These are phyloP conservation scores for Camponotus vicinus DNA, from an alignment of 1,140 invertebrate species.

Conservation along the genomic window DNA sequence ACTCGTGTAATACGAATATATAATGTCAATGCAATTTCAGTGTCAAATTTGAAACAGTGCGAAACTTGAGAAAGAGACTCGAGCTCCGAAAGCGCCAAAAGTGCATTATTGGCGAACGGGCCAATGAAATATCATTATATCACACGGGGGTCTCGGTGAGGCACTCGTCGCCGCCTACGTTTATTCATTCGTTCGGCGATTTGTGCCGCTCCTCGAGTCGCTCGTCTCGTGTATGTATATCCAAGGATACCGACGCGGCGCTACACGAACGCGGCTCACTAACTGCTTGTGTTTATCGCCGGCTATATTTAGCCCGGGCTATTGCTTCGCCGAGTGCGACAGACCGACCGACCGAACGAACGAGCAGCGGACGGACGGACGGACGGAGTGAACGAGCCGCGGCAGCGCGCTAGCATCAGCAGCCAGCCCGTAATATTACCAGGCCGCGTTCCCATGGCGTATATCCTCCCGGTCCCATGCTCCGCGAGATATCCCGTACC, in stretches of 20 bases:
- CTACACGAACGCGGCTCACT: slow-evolving; percentile 73
- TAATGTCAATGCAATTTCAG: background rate
- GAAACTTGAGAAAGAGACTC: background rate
- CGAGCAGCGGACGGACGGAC: slow-evolving; percentile 62
- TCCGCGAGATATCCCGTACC: slow-evolving; percentile 17
- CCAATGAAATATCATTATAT: slow-evolving; percentile 8
- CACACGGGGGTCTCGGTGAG: background rate
- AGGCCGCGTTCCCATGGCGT: slow-evolving; percentile 41
- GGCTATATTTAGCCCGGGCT: slow-evolving; percentile 80
- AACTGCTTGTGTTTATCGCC: slow-evolving; percentile 82
- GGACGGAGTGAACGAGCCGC: slow-evolving; percentile 31
- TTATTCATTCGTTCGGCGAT: background rate
- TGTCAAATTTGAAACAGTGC: background rate
- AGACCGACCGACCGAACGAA: slow-evolving; percentile 56
- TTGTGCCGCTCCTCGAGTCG: background rate
- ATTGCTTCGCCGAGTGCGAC: slow-evolving; percentile 80
- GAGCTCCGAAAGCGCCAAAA: background rate
- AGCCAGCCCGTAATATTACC: slow-evolving; percentile 27
- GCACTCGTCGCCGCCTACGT: background rate
- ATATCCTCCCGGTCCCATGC: slow-evolving; percentile 21
- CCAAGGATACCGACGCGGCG: slow-evolving; percentile 74
- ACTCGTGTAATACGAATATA: background rate
- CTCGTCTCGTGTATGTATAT: slow-evolving; percentile 67
- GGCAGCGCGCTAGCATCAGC: slow-evolving; percentile 37
- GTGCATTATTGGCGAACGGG: background rate